Evolutionary conservation across 2,888 invertebrate genomes (phyloP).

Genomic region (Andrena minutula): DNA sequence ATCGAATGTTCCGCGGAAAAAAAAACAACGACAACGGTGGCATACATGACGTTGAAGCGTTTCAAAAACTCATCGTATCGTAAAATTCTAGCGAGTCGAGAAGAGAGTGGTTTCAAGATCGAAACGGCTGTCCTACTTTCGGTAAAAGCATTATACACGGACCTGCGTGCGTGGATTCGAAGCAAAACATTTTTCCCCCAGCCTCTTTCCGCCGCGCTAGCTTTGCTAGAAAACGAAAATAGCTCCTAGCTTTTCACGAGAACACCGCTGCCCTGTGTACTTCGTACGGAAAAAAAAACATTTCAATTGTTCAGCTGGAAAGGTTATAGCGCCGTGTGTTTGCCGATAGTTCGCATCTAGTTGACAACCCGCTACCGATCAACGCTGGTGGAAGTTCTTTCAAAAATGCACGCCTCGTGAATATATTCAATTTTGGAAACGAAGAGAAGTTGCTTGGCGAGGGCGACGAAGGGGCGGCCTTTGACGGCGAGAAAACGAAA

Average conservation of each 20-base stretch:
- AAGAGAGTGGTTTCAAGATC: conserved; percentile 60
- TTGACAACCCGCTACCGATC: conserved; percentile 37
- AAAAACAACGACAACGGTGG: not conserved
- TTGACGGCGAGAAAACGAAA: conserved; percentile 50
- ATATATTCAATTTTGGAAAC: conserved; percentile 58
- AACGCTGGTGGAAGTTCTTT: conserved; percentile 36
- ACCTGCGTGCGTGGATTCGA: conserved; percentile 61
- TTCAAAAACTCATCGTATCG: conserved; percentile 61
- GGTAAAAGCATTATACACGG: conserved; percentile 61
- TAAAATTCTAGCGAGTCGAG: conserved; percentile 52
- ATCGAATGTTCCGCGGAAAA: conserved; percentile 27
- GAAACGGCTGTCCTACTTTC: conserved; percentile 64
- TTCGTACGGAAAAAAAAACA: not conserved
- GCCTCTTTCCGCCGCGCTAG: not conserved
- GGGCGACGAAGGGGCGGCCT: conserved; percentile 39
- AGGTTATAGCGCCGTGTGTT: not conserved
- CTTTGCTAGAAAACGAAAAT: conserved; percentile 45
- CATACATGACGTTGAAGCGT: conserved; percentile 37
- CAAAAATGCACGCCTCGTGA: conserved; percentile 34
- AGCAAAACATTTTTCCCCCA: conserved; percentile 55
- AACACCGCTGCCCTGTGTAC: not conserved
- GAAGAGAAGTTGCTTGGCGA: conserved; percentile 33
- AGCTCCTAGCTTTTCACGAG: conserved; percentile 28
- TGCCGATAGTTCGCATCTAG: conserved; percentile 13
- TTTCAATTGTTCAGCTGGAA: conserved; percentile 17